Base-by-base conservation (phyloP, 2,888 invertebrate genomes). In the Mechanitis mazaeus region DNA sequence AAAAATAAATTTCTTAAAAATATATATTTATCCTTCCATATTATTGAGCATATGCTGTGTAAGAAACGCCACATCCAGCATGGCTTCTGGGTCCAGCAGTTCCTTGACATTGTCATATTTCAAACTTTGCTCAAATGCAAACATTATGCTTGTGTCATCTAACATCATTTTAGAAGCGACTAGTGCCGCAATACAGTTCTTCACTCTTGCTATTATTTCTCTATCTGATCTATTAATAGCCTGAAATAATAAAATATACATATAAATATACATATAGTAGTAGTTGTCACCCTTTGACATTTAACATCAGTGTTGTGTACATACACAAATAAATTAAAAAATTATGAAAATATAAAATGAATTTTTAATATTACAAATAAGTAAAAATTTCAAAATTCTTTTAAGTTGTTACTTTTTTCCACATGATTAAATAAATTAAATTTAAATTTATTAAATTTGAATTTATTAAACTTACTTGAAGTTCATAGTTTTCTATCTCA, bases 131-230 rank as follows among this genome's bases (percentile, higher is more conserved):
- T 98, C 97, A 81, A 94, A 98, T 0, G 98, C 97, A 78, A 95
- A 96, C 71, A 95, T 92, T 55, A 98, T 95, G 75, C 96, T 97
- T 0, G 97, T 97, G 77, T 98, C 98, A 72, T 94, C 98, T 2
- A 99, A 85, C 91, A 97, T 94, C 87, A 98, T 94, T 78, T 96
- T 95, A 69, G 96, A 95, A 33, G 95, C 93, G 0, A 96, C 94
- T 60, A 99, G 86, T 0, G 96, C 95, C 55, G 95, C 84, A 66
- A 99, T 94, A 78, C 98, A 98, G 83, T 98, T 98, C 60, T 95
- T 93, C 33, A 98, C 84, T 62, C 99, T 91, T 0, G 95, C 94
- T 76, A 99, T 96, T n/a, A 94, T 94, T 84, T 96, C 95, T 59
- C 98, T 92, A 70, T 96, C 96, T 0, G 91, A 85, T 59, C 91